Evolutionary conservation across 2,888 invertebrate genomes (phyloP), one percentile per base, ranked within the genome.

Genomic region (Cephus sareptanus): DNA sequence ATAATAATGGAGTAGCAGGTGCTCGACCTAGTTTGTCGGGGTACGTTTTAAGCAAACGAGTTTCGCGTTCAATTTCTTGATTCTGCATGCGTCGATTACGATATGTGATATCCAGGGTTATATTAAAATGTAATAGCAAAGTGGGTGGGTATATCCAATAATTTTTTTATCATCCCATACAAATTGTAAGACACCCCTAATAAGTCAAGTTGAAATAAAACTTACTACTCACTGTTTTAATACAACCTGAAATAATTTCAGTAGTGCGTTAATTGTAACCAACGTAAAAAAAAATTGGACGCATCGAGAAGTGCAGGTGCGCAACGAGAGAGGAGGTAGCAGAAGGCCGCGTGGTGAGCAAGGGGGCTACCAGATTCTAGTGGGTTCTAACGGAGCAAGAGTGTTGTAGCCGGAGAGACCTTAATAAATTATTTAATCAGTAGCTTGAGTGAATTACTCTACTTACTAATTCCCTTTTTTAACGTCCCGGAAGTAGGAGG

Each of bases 1-100:
- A 89, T 89, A 88, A 89, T 89, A 90, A 90, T 90, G 87, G 89
- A 86, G 88, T 84, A 89, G 89, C 90, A 89, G 89, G 89, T 89
- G 89, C 85, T 79, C 80, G 76, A 79, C 78, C 70, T 77, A 82
- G 81, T 82, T 81, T 80, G 81, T 82, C 35, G 71, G 13, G 68
- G 34, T 85, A 85, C 83, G 86, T 87, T 89, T 89, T 87, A 87
- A 85, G 88, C 86, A 88, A 89, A 89, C 87, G 88, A 86, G 85
- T 84, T 85, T 84, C 80, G 79, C 85, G 85, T 86, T 87, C 87
- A 85, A 89, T 89, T 88, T 87, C 87, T 85, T 85, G 85, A 82
- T 82, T 79, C 82, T 79, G 78, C 82, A 79, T 56, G 81, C 75
- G 79, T 81, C 76, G 77, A 34, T 77, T 75, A 77, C 81, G 12